These are phyloP conservation scores for Coregonus clupeaformis DNA, from an alignment of 2,113 vertebrate species.

Conservation along the genomic window DNA sequence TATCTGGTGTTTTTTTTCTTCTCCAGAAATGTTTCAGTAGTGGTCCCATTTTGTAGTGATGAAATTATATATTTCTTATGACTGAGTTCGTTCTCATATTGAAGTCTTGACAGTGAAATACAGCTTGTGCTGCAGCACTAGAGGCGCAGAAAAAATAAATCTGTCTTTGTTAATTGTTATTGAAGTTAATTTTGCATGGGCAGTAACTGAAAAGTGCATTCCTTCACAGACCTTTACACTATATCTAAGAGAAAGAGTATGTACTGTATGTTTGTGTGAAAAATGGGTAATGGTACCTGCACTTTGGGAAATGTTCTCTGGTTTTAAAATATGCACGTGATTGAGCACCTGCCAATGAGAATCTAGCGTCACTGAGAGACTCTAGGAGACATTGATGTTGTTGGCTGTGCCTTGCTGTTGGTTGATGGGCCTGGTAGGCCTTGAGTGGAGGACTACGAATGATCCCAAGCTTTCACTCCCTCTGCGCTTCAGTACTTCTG, in stretches of 20 bases:
- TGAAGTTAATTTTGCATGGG: background rate
- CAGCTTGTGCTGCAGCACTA: background rate
- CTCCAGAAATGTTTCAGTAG: too few relatives aligned
- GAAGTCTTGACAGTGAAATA: background rate
- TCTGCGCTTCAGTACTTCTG: slow-evolving; percentile 39
- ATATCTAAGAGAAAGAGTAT: slow-evolving; percentile 50
- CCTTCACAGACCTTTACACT: slow-evolving; percentile 15
- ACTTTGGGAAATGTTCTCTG: slow-evolving; percentile 61
- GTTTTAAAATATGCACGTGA: slow-evolving; percentile 70
- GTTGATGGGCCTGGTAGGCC: slow-evolving; percentile 69
- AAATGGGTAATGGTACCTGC: slow-evolving; percentile 70
- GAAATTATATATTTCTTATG: too few relatives aligned
- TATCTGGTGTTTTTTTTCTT: too few relatives aligned
- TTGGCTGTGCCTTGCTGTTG: slow-evolving; percentile 78
- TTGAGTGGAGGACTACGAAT: slow-evolving; percentile 47
- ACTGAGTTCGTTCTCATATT: too few relatives aligned
- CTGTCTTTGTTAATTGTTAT: background rate
- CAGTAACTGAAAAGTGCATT: slow-evolving; percentile 16
- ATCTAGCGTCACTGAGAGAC: slow-evolving; percentile 65
- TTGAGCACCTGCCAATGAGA: slow-evolving; percentile 72
- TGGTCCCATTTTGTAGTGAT: too few relatives aligned
- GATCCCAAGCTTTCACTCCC: slow-evolving; percentile 77
- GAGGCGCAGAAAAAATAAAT: background rate
- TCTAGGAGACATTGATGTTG: slow-evolving; percentile 75
- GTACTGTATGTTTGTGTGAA: slow-evolving; percentile 66